These are phyloP conservation scores for Pedetes capensis DNA, from an alignment of 2,113 vertebrate genomes.

Conservation along the genomic window DNA sequence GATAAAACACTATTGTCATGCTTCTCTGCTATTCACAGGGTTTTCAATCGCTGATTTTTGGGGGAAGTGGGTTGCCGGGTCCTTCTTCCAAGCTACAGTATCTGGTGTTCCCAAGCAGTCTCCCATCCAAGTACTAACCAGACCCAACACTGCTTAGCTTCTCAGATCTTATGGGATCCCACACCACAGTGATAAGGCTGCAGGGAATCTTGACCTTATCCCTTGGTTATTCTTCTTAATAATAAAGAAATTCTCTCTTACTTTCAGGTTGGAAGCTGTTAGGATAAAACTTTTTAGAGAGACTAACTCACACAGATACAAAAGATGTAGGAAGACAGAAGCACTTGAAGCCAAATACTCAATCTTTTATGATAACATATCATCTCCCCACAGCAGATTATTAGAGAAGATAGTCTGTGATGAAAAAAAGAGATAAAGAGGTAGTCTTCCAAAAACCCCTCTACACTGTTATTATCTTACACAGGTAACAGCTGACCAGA, in stretches of 20 bases:
- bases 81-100: too few species aligned
- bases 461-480: background rate
- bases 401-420: background rate
- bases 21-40: too few species aligned
- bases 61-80: too few species aligned
- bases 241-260: background rate
- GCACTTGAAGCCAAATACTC: background rate
- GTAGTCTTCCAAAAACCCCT: background rate
- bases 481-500: background rate
- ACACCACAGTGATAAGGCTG: too few species aligned
- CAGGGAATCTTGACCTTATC: too few species aligned
- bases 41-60: too few species aligned
- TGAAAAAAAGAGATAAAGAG: background rate
- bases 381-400: background rate
- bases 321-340: background rate
- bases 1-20: too few species aligned
- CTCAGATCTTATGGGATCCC: too few species aligned
- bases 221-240: background rate
- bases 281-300: background rate
- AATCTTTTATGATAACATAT: background rate
- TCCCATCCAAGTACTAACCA: too few species aligned
- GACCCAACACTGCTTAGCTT: too few species aligned
- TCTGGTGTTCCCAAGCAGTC: too few species aligned
- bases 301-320: background rate
- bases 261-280: background rate